These are phyloP conservation scores for Neomicropteryx cornuta DNA, from an alignment of 1,140 invertebrate species.

Conservation along the genomic window DNA sequence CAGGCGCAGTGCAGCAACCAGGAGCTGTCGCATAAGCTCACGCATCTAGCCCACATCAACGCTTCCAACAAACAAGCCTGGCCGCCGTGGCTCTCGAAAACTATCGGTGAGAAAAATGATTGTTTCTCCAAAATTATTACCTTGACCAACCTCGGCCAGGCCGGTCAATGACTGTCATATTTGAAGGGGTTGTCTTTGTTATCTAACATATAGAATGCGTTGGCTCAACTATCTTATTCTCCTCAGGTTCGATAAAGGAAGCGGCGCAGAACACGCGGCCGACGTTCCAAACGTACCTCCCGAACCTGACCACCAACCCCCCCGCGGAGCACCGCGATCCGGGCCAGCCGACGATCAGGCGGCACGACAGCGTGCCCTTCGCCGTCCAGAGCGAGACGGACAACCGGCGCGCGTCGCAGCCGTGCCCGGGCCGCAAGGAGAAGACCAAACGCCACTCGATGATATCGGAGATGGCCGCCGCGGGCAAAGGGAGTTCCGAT, in stretches of 20 bases:
- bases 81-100: slow-evolving; percentile 85
- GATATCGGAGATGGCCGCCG: too few relatives aligned
- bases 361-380: too few relatives aligned
- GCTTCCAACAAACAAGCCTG: slow-evolving; percentile 51
- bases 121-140: slow-evolving; percentile 21
- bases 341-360: too few relatives aligned
- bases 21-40: slow-evolving; percentile 34
- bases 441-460: too few relatives aligned
- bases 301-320: slow-evolving; percentile 22
- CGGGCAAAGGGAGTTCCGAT: too few relatives aligned
- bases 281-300: slow-evolving; percentile 36
- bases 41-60: slow-evolving; percentile 4
- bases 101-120: slow-evolving; percentile 40
- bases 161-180: slow-evolving; percentile 14
- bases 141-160: slow-evolving; percentile 15
- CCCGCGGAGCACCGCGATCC: slow-evolving; percentile 18
- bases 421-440: too few relatives aligned
- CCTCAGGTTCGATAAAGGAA: slow-evolving; percentile 49
- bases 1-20: slow-evolving; percentile 96
- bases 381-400: too few relatives aligned
- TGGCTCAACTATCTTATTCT: not conserved
- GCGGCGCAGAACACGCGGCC: slow-evolving; percentile 39
- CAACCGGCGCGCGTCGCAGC: too few relatives aligned
- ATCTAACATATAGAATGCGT: not conserved
- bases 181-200: not conserved